Conservation (phyloP, 2,113 vertebrate genomes). For the Oreotragus oreotragus region DNA sequence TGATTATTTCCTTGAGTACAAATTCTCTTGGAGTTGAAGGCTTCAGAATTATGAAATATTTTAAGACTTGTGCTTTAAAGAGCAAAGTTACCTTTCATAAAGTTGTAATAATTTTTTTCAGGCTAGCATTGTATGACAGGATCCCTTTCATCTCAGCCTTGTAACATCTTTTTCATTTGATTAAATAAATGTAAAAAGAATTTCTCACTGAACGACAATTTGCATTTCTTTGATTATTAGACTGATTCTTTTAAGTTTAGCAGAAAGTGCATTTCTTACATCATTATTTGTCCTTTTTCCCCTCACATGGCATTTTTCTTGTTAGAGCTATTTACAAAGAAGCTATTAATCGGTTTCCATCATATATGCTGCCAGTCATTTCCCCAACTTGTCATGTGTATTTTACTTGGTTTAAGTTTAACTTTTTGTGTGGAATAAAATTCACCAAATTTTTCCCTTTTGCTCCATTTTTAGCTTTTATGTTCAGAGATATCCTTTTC, state of each 20-base stretch:
- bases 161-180: neutral
- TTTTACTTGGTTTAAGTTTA: slow-evolving; percentile 6
- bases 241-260: slow-evolving; percentile 3
- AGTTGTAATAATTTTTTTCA: neutral
- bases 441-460: neutral
- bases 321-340: neutral
- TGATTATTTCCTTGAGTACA: neutral
- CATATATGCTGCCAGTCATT: neutral
- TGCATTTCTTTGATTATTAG: slow-evolving; percentile 29
- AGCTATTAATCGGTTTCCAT: neutral
- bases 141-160: neutral
- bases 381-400: neutral
- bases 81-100: neutral
- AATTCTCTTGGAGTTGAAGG: neutral
- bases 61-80: slow-evolving; percentile 1
- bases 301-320: neutral
- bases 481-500: slow-evolving; percentile 18
- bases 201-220: neutral
- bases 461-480: neutral
- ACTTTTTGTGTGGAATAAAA: neutral
- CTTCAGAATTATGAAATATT: neutral
- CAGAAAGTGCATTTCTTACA: neutral
- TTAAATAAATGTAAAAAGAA: neutral
- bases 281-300: neutral
- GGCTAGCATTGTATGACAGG: neutral